Percentiles rank a stretch among this genome's conserved stretches.
Evolutionary conservation across 2,888 invertebrate genomes (phyloP).

Genomic region (Craniophora ligustri): DNA sequence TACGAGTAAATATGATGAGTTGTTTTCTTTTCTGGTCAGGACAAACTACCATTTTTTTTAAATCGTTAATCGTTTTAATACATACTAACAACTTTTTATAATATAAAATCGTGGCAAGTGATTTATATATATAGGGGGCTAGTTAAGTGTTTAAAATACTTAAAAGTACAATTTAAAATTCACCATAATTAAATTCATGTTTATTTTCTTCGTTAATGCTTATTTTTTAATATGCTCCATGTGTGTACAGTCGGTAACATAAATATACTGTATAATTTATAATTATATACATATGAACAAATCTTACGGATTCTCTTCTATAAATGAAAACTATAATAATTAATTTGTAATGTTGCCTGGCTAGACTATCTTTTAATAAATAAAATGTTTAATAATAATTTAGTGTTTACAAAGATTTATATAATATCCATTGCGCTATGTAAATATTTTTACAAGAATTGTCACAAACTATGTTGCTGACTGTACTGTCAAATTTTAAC

Average conservation of each 20-base stretch:
- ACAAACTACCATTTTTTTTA: neutral
- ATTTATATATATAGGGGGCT: conserved; percentile 59
- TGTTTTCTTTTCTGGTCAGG: conserved; percentile 4
- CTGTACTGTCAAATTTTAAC: conserved; percentile 14
- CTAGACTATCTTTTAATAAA: no score
- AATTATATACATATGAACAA: no score
- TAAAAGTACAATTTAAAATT: conserved; percentile 53
- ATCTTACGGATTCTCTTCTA: no score
- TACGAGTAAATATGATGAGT: neutral
- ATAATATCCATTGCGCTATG: no score
- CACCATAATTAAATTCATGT: conserved; percentile 17
- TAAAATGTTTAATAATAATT: no score
- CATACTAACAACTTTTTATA: conserved; percentile 46
- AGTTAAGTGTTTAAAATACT: conserved; percentile 48
- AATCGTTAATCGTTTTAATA: conserved; percentile 25
- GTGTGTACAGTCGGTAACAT: conserved; percentile 23
- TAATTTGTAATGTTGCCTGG: no score
- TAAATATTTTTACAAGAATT: no score
- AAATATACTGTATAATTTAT: no score
- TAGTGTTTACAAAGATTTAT: no score
- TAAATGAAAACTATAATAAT: no score
- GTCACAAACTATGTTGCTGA: neutral
- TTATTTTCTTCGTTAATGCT: conserved; percentile 10
- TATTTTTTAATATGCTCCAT: conserved; percentile 1
- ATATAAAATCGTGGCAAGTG: conserved; percentile 67